These are phyloP conservation scores for Verasper variegatus DNA, from an alignment of 2,113 vertebrate species.

Conservation along the genomic window DNA sequence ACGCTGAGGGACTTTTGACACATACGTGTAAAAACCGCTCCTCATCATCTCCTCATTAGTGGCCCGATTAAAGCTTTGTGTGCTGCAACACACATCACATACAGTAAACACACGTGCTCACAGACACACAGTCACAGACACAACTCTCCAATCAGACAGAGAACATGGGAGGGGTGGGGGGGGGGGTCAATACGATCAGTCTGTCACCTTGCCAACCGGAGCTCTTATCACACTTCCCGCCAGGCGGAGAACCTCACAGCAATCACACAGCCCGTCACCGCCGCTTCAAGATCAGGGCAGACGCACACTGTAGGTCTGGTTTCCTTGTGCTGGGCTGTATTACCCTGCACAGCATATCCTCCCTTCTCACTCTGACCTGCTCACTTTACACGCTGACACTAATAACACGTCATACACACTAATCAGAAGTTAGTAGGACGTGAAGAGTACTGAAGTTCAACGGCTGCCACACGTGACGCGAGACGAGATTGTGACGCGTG, in stretches of 20 bases:
- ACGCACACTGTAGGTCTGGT: too few species aligned
- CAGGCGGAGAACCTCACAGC: slow-evolving; percentile 43
- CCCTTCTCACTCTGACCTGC: too few species aligned
- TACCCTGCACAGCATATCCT: too few species aligned
- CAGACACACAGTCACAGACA: slow-evolving; percentile 26
- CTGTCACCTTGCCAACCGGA: slow-evolving; percentile 64
- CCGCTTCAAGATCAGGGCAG: too few species aligned
- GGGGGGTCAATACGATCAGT: slow-evolving; percentile 58
- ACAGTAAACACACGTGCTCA: slow-evolving; percentile 35
- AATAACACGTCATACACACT: too few species aligned
- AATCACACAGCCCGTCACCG: slow-evolving; percentile 8
- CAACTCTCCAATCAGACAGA: slow-evolving; percentile 47
- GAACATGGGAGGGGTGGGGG: not conserved
- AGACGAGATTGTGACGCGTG: too few species aligned
- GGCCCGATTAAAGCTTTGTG: slow-evolving; percentile 61
- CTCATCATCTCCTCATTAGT: slow-evolving; percentile 57
- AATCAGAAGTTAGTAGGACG: too few species aligned
- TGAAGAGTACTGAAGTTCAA: too few species aligned
- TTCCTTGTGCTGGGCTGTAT: too few species aligned
- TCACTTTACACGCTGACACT: too few species aligned
- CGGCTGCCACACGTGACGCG: too few species aligned
- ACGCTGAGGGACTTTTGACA: not conserved
- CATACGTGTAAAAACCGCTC: not conserved
- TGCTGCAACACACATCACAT: slow-evolving; percentile 30
- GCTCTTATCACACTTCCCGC: slow-evolving; percentile 46